Percentiles rank a stretch among this genome's conserved stretches.
phyloP scores from a whole-genome alignment of 1,140 invertebrate genomes.

The Drosophila aff. region DNA sequence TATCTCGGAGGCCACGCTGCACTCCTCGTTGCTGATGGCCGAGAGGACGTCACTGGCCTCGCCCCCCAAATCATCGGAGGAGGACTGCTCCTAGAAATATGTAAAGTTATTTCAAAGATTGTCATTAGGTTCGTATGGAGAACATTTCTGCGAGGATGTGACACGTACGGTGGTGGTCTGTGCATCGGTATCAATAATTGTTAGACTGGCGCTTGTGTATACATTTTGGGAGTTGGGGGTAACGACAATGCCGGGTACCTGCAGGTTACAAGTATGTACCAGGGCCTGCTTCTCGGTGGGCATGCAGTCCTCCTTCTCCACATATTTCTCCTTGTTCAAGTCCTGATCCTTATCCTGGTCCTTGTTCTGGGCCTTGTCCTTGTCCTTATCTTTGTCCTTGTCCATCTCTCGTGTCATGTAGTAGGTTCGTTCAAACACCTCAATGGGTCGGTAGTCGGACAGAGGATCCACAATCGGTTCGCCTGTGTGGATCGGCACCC shows the following conservation, averaged over 20 bases:
- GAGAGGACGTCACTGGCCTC: conserved; percentile 87
- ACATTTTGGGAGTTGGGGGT: conserved; percentile 81
- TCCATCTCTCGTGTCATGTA: conserved; percentile 77
- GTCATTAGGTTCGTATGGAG: background rate
- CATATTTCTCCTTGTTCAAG: conserved; percentile 27
- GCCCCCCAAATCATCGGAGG: conserved; percentile 68
- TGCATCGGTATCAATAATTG: conserved; percentile 88
- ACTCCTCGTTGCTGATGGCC: conserved; percentile 89
- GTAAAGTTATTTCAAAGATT: background rate
- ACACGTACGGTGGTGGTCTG: conserved; percentile 76
- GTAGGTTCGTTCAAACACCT: conserved; percentile 83
- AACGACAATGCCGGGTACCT: conserved; percentile 80
- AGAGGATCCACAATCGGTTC: conserved; percentile 77
- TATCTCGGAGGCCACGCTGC: conserved; percentile 88
- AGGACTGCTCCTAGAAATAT: conserved; percentile 73
- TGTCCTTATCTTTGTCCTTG: conserved; percentile 46
- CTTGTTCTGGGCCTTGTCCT: conserved; percentile 30
- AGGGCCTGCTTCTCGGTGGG: conserved; percentile 58
- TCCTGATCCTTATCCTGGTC: conserved; percentile 35
- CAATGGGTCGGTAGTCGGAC: conserved; percentile 77
- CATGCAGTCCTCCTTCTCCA: conserved; percentile 40
- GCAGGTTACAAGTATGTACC: conserved; percentile 76
- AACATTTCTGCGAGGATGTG: conserved; percentile 7
- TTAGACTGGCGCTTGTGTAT: conserved; percentile 85
- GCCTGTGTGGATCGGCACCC: conserved; percentile 71